Base-by-base conservation (phyloP, 2,888 invertebrate genomes). In the Heliconius erato region DNA sequence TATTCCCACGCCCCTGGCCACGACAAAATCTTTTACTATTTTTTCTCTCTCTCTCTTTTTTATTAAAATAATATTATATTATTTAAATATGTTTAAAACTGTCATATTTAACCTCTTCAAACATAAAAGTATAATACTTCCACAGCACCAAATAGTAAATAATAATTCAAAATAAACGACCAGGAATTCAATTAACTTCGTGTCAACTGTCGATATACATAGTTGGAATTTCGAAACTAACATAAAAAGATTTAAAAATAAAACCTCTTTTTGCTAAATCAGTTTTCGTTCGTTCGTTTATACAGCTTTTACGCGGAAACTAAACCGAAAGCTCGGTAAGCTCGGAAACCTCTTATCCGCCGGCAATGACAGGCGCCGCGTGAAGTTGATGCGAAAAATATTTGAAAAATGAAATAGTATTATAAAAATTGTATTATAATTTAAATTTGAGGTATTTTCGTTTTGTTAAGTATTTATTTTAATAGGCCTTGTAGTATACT, bases 331-430 rank as follows among this genome's bases (percentile, higher is more conserved):
- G 71, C 77, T 77, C 63, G 54, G 63, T 65, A 81, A 81, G 81
- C 81, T 54, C 23, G 54, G 23, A 54, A 54, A 54, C 54, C 54
- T 81, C 81, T 81, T 77, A 65, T 78, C 77, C 77, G 71, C 63
- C 80, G 81, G 71, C 69, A 77, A 77, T 81, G 81, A 81, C 81
- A 81, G 77, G 81, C 81, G 77, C 69, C 68, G 76, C 69, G 68
- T 63, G 71, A 77, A 77, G 49, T 78, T 78, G 81, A 81, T 63
- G 71, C 65, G 63, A 49, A 71, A 65, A 72, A 44, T 77, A 81
- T 77, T 81, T 44, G 19, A 63, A 71, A 77, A 76, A 81, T 76
- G 54, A 77, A 81, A 69, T 71, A 59, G 26, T 59, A 28, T 59
- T 74, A 74, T 74, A 74, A 59, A 74, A 74, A 32, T 32, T 74